A percentile compares a stretch with the other conserved stretches of the same genome.
These are phyloP conservation scores for Petaurus breviceps DNA, from an alignment of 2,113 vertebrate species.

Conservation along the genomic window DNA sequence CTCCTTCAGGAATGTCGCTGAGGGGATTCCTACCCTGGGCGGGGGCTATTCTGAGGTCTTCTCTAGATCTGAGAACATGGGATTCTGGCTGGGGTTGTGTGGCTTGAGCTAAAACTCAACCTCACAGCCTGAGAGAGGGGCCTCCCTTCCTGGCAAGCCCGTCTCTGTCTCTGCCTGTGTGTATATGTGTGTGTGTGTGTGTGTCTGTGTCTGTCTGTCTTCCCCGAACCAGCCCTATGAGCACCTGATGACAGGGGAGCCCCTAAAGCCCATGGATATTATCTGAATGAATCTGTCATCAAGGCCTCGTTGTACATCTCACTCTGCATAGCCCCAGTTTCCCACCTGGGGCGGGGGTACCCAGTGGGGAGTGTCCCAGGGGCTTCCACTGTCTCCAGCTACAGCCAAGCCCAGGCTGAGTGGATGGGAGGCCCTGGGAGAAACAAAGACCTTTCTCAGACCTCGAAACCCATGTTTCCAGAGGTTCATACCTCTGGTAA, in stretches of 20 bases:
- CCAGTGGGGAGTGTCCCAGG: constrained; percentile 46
- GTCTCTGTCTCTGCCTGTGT: not conserved
- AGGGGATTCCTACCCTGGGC: not conserved
- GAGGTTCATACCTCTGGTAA: not conserved
- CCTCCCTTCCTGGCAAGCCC: not conserved
- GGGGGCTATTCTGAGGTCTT: not conserved
- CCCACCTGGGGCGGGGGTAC: constrained; percentile 5
- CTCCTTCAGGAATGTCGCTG: not conserved
- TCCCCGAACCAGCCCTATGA: constrained; percentile 56
- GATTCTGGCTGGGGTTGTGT: not conserved
- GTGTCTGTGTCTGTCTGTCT: not conserved
- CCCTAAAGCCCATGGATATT: constrained; percentile 60
- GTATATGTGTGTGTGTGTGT: not conserved
- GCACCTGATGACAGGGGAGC: constrained; percentile 74
- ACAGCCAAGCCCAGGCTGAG: not conserved
- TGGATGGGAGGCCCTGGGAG: not conserved
- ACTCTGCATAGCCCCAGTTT: constrained; percentile 40
- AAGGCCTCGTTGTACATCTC: constrained; percentile 72
- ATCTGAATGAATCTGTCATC: constrained; percentile 77
- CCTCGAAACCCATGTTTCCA: constrained; percentile 2
- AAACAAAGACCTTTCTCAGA: not conserved
- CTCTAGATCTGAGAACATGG: not conserved
- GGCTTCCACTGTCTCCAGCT: constrained; percentile 31
- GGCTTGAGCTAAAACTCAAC: not conserved
- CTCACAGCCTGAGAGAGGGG: not conserved